Evolutionary conservation across 2,888 invertebrate genomes (phyloP).

Genomic region (Xylota sylvarum): DNA sequence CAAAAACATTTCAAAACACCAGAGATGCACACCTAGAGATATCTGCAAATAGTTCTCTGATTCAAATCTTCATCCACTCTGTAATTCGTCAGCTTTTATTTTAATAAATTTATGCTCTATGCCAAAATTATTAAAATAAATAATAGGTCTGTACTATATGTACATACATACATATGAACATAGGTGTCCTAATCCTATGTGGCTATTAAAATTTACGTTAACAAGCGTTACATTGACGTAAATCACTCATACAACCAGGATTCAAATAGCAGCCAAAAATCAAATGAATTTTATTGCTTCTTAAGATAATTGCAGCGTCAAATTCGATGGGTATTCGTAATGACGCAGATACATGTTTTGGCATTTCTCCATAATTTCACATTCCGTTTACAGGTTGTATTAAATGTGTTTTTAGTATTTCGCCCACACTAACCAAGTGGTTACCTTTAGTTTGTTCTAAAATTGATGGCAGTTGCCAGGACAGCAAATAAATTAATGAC

Average conservation of each 20-base stretch:
- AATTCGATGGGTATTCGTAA: not conserved
- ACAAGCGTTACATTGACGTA: not conserved
- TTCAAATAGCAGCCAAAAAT: not conserved
- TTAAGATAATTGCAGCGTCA: not conserved
- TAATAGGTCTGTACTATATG: no score
- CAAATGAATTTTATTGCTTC: not conserved
- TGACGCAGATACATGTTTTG: conserved; percentile 21
- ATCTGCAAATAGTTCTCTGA: no score
- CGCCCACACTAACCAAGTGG: not conserved
- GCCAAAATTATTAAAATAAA: no score
- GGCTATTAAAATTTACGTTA: not conserved
- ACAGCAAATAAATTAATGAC: not conserved
- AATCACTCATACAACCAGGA: not conserved
- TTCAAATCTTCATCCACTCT: no score
- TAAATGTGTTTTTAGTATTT: not conserved
- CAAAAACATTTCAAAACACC: no score
- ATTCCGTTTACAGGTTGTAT: conserved; percentile 2
- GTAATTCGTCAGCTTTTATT: no score
- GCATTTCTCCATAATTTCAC: conserved; percentile 21
- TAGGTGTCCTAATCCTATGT: not conserved
- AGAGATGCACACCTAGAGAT: no score
- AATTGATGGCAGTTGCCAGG: not conserved
- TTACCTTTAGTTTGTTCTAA: not conserved
- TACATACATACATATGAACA: not conserved
- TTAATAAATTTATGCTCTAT: no score